Conservation (phyloP, 2,113 vertebrate species). For the zebrafish (Danio rerio) region GRCz12tu NC_133196.1:24545001-24545500, state of each 20-base stretch:
- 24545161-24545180: not conserved
- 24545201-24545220: conserved; percentile 33
- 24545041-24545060: conserved; percentile 50
- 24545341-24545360: not conserved
- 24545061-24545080: not conserved
- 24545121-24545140: not conserved
- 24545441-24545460: no score
- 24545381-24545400: no score
- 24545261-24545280: conserved; percentile 77
- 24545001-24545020: conserved; percentile 73
- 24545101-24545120: not conserved
- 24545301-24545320: conserved; percentile 86
- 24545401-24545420: no score
- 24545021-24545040: conserved; percentile 77
- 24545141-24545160: not conserved
- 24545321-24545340: not conserved
- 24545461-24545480: no score
- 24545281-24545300: conserved; percentile 87
- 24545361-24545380: not conserved
- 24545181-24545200: conserved; percentile 33
- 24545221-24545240: conserved; percentile 27
- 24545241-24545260: conserved; percentile 26
- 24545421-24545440: no score
- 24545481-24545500: no score
- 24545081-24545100: conserved; percentile 12